Evolutionary conservation across 2,113 vertebrate genomes (phyloP).

Genomic region (Callorhinus ursinus): DNA sequence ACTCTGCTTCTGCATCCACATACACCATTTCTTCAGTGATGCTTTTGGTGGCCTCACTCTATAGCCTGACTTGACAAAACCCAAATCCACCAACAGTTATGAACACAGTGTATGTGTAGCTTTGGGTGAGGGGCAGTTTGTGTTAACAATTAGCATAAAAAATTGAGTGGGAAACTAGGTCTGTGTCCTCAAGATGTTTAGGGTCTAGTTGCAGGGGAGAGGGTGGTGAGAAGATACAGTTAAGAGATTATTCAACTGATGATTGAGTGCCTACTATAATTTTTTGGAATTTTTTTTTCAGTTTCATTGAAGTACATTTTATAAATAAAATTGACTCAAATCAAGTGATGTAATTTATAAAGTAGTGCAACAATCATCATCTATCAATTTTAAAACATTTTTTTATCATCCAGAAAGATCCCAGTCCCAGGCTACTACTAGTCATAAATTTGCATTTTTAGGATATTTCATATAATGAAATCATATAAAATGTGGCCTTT

Average conservation of each 20-base stretch:
- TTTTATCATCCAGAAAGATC: not conserved
- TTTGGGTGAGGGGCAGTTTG: not conserved
- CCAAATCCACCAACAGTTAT: not conserved
- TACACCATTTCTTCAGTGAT: not conserved
- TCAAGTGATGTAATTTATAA: not conserved
- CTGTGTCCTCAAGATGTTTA: not conserved
- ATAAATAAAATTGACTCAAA: not conserved
- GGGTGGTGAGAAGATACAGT: not conserved
- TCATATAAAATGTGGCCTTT: not conserved
- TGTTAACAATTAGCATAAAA: not conserved
- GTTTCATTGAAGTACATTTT: not conserved
- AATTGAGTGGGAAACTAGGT: not conserved
- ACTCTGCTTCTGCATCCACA: not conserved
- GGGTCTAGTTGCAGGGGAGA: not conserved
- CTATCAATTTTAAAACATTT: not conserved
- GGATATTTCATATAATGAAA: not conserved
- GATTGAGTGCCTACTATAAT: not conserved
- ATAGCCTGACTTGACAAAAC: not conserved
- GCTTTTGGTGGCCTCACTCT: not conserved
- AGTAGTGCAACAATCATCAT: not conserved
- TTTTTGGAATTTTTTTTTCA: not conserved
- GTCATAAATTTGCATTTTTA: not conserved
- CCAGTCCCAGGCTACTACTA: not conserved
- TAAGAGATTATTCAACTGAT: not conserved
- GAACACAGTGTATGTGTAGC: not conserved